Conservation (phyloP, 1,140 invertebrate genomes). For the Papilio xuthus region DNA sequence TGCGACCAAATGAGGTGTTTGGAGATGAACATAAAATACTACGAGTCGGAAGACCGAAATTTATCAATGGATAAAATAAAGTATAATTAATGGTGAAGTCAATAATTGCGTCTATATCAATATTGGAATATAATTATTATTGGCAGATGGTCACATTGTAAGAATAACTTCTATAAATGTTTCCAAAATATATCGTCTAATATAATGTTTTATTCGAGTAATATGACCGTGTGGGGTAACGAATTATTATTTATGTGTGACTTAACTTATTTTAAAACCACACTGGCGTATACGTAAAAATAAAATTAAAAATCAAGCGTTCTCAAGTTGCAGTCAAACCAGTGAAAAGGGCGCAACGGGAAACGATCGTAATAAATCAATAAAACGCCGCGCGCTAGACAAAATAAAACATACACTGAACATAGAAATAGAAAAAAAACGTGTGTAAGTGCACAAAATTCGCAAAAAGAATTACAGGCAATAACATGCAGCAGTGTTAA, state of each 20-base stretch:
- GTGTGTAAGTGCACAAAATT: constrained; percentile 67
- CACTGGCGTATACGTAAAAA: neutral
- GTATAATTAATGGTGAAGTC: neutral
- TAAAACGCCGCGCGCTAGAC: constrained; percentile 60
- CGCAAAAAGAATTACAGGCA: constrained; percentile 80
- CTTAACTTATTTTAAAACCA: constrained; percentile 19
- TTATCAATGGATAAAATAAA: neutral
- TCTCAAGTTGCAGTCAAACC: constrained; percentile 69
- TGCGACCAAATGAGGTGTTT: constrained; percentile 1
- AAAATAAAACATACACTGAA: constrained; percentile 63
- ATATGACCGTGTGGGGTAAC: neutral
- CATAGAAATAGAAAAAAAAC: constrained; percentile 63
- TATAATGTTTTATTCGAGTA: neutral
- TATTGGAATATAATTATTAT: too few species aligned
- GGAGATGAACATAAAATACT: neutral
- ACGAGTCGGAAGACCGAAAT: neutral
- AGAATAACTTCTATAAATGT: neutral
- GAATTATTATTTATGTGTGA: constrained; percentile 10
- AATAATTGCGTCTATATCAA: neutral
- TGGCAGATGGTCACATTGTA: neutral
- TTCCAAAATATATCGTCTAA: too few species aligned
- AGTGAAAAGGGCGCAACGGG: constrained; percentile 65
- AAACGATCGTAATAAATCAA: constrained; percentile 74
- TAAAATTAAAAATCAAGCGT: constrained; percentile 31
- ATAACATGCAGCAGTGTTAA: constrained; percentile 78